phyloP scores from a whole-genome alignment of 2,888 invertebrate genomes.

The Dynastes hyllus region DNA sequence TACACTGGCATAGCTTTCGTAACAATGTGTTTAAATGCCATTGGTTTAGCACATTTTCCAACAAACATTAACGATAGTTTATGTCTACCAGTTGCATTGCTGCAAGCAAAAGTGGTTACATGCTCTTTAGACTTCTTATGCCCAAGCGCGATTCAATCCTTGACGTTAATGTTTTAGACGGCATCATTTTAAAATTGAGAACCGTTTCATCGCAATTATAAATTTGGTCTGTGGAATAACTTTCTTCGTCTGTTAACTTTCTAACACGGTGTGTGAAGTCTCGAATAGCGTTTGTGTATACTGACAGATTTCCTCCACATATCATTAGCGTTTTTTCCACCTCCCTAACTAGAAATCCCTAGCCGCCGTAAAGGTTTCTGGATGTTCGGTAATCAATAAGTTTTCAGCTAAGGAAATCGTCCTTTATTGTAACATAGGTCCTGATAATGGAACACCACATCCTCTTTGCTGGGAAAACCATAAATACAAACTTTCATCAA shows the following conservation, averaged over 20 bases:
- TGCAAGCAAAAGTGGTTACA: neutral
- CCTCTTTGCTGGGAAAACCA: too few species aligned
- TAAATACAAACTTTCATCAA: too few species aligned
- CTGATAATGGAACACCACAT: too few species aligned
- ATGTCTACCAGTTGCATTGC: neutral
- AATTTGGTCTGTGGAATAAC: neutral
- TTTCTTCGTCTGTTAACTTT: neutral
- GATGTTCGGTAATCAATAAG: too few species aligned
- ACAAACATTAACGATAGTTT: too few species aligned
- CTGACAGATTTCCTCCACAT: neutral
- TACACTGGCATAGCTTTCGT: too few species aligned
- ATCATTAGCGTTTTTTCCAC: neutral
- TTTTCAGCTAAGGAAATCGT: neutral
- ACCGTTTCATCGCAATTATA: neutral
- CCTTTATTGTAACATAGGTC: neutral
- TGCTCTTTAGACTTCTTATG: neutral
- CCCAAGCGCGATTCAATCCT: neutral
- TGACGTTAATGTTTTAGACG: neutral
- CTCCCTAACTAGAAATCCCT: neutral
- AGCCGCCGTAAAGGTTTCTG: neutral
- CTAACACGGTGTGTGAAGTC: neutral
- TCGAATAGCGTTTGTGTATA: neutral
- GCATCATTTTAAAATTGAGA: neutral
- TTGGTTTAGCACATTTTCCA: neutral
- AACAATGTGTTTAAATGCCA: neutral